Evolutionary conservation across 2,888 invertebrate genomes (phyloP).

Genomic region (Drosophila falleni): DNA sequence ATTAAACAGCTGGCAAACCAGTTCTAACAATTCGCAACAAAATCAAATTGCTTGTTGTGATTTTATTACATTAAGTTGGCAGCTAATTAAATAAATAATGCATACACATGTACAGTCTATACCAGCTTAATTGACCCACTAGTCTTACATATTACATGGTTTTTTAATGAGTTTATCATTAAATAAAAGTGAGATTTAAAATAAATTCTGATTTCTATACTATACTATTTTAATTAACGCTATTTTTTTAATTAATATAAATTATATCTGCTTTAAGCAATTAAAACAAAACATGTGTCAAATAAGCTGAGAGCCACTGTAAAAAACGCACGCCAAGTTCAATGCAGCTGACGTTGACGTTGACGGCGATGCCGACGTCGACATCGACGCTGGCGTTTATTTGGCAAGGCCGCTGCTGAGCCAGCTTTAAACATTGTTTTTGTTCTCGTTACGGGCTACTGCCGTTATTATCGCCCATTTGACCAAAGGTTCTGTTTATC

Average conservation of each 20-base stretch:
- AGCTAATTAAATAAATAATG: constrained; percentile 39
- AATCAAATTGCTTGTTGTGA: constrained; percentile 23
- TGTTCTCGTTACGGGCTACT: constrained; percentile 42
- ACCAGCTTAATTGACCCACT: too few relatives aligned
- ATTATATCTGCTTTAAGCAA: too few relatives aligned
- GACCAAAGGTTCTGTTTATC: constrained; percentile 49
- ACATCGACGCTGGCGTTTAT: constrained; percentile 2
- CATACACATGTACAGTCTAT: too few relatives aligned
- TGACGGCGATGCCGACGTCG: neutral
- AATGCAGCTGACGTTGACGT: constrained; percentile 47
- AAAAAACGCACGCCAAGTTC: constrained; percentile 64
- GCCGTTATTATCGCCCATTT: constrained; percentile 23
- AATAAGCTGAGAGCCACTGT: too few relatives aligned
- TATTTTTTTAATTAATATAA: too few relatives aligned
- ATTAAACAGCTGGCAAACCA: constrained; percentile 35
- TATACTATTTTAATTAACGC: too few relatives aligned
- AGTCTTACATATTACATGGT: too few relatives aligned
- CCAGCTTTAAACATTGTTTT: constrained; percentile 34
- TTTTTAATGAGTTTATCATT: too few relatives aligned
- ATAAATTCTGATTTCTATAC: too few relatives aligned
- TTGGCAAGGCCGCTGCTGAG: constrained; percentile 59
- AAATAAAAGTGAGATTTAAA: too few relatives aligned
- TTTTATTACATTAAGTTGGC: constrained; percentile 28
- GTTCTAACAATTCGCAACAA: constrained; percentile 29
- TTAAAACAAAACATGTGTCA: too few relatives aligned